phyloP scores from a whole-genome alignment of 2,797 vertebrate species.

The Takifugu ocellatus region DNA sequence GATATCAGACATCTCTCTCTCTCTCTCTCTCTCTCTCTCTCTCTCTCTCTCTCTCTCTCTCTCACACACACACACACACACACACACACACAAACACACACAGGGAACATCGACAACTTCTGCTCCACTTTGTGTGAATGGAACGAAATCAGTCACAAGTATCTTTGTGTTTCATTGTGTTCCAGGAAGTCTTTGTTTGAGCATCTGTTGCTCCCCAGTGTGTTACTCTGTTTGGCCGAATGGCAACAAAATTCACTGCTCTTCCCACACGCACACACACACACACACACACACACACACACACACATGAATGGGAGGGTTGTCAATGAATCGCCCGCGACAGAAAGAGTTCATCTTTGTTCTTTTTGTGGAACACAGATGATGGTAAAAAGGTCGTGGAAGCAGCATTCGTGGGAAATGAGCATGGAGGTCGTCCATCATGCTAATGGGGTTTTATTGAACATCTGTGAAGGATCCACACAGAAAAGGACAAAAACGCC shows the following conservation, averaged over 20 bases:
- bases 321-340: conserved; percentile 21
- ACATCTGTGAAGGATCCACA: no score
- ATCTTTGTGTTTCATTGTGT: conserved; percentile 59
- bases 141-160: conserved; percentile 70
- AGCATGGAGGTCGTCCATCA: not conserved
- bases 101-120: conserved; percentile 52
- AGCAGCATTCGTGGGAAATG: conserved; percentile 29
- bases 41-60: no score
- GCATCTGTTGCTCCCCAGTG: conserved; percentile 71
- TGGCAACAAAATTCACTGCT: conserved; percentile 46
- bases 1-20: not conserved
- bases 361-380: conserved; percentile 51
- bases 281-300: conserved; percentile 15
- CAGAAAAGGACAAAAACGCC: no score
- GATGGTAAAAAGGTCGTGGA: conserved; percentile 27
- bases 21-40: no score
- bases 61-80: conserved; percentile 8
- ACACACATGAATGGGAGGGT: conserved; percentile 23
- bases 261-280: conserved; percentile 37
- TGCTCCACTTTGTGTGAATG: conserved; percentile 66
- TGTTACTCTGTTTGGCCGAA: conserved; percentile 56
- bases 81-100: conserved; percentile 8
- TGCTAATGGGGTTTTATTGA: not conserved
- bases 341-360: conserved; percentile 53
- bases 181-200: conserved; percentile 58